Base-by-base conservation (phyloP, 2,113 vertebrate genomes). In the Psilopsiagon aymara region DNA sequence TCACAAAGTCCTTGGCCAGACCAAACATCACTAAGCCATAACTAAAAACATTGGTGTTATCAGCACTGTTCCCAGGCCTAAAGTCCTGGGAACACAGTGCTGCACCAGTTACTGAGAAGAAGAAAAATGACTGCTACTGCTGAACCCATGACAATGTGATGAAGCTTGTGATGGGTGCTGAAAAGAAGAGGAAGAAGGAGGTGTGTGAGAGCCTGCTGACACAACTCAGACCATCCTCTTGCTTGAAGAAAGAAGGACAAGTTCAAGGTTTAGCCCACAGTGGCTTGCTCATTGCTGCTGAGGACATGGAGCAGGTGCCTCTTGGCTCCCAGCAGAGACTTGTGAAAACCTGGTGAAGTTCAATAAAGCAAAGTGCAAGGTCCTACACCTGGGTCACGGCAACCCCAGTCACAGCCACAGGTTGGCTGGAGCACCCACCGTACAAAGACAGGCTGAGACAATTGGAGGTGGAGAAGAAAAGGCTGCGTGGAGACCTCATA, bases 281-380 rank as follows among this genome's bases (percentile, higher is more conserved):
- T 0, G 0, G n/a, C 53, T 39, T 11, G 3, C 2, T 17, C 13
- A 17, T 1, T 0, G 18, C 25, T 84, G 31, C 25, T 0, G 2
- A 31, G 35, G 17, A 8, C 64, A 35, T 13, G 53, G 55, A 21
- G 0, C 6, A 63, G 41, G 55, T 1, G 24, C 6, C 17, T 1
- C 53, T 44, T 3, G 1, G 9, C 11, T 6, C 15, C n/a, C 71
- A 9, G n/a, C 1, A 0, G 25, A 39, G 19, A 20, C 31, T 25
- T 24, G 5, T 33, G 31, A 57, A 33, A 57, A 20, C 31, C 31
- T 33, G 8, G 7, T 33, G 18, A 13, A 57, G 18, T 57, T 33
- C 53, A 33, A 57, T 8, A 57, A 57, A 57, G 19, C 53, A 21
- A 57, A 13, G 53, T 33, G 19, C 53, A 57, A 6, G 19, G 31